A percentile compares a stretch with the other conserved stretches of the same genome.
phyloP scores from a whole-genome alignment of 2,113 vertebrate genomes.

The Stictonetta naevosa region DNA sequence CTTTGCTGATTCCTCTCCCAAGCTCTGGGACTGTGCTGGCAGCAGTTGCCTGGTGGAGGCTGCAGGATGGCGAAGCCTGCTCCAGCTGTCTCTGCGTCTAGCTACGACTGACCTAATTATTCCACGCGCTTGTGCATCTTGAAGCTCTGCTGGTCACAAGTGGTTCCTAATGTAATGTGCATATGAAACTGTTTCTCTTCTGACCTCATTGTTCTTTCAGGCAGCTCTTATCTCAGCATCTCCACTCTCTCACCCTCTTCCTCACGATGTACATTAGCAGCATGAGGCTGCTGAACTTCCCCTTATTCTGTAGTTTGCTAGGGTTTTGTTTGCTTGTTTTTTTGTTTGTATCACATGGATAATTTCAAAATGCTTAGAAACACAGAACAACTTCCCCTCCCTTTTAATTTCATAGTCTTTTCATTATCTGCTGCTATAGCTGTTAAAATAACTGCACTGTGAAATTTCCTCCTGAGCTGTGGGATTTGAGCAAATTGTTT shows the following conservation, averaged over 20 bases:
- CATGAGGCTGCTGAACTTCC: neutral
- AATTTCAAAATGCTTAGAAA: neutral
- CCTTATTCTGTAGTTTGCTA: neutral
- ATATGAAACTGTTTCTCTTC: neutral
- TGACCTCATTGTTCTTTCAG: neutral
- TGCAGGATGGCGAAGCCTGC: neutral
- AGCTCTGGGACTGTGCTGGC: neutral
- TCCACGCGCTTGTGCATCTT: neutral
- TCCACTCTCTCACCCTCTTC: neutral
- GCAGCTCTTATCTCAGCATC: neutral
- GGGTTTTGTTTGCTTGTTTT: no score
- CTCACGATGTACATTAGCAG: neutral
- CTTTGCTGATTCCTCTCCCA: neutral
- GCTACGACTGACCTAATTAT: constrained; percentile 26
- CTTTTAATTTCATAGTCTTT: neutral
- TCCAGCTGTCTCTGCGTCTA: neutral
- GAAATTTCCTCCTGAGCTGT: neutral
- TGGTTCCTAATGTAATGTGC: neutral
- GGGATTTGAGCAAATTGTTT: neutral
- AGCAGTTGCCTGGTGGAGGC: neutral
- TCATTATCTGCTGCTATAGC: neutral
- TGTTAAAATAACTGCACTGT: neutral
- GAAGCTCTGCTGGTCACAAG: constrained; percentile 19
- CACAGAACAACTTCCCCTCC: neutral
- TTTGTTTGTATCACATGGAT: neutral